A percentile compares a stretch with the other conserved stretches of the same genome.
These are phyloP conservation scores for Bombus turneri DNA, from an alignment of 1,140 invertebrate species.

Conservation along the genomic window DNA sequence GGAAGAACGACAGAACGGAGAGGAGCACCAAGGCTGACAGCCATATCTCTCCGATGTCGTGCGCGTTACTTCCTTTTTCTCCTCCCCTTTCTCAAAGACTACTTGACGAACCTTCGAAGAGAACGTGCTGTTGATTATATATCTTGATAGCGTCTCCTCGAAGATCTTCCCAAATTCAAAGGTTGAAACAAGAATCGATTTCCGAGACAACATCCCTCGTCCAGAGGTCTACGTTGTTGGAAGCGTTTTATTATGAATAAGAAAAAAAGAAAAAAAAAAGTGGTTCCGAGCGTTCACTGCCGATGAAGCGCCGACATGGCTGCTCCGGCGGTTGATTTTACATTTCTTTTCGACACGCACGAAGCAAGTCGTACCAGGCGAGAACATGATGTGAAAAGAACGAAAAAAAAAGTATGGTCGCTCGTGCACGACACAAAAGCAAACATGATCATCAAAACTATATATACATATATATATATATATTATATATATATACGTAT, in stretches of 20 bases:
- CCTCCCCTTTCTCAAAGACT: conserved; percentile 52
- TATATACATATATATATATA: conserved; percentile 30
- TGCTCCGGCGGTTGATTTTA: conserved; percentile 54
- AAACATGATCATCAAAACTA: conserved; percentile 35
- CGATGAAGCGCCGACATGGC: conserved; percentile 55
- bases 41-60: conserved; percentile 44
- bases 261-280: conserved; percentile 42
- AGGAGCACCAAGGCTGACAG: conserved; percentile 55
- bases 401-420: conserved; percentile 18
- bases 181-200: conserved; percentile 49
- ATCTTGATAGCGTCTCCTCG: conserved; percentile 52
- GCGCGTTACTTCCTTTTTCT: conserved; percentile 56
- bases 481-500: conserved; percentile 29
- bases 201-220: not conserved
- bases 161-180: conserved; percentile 52
- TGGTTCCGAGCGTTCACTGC: conserved; percentile 63
- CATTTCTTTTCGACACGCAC: conserved; percentile 43
- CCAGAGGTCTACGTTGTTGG: conserved; percentile 29
- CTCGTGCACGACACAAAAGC: conserved; percentile 40
- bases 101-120: conserved; percentile 53
- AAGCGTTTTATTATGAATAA: conserved; percentile 45
- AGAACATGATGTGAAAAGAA: conserved; percentile 21
- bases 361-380: conserved; percentile 32
- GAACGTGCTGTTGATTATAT: conserved; percentile 55
- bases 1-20: conserved; percentile 36